phyloP scores from a whole-genome alignment of 1,140 invertebrate species.

The Zaprionus davidi region DNA sequence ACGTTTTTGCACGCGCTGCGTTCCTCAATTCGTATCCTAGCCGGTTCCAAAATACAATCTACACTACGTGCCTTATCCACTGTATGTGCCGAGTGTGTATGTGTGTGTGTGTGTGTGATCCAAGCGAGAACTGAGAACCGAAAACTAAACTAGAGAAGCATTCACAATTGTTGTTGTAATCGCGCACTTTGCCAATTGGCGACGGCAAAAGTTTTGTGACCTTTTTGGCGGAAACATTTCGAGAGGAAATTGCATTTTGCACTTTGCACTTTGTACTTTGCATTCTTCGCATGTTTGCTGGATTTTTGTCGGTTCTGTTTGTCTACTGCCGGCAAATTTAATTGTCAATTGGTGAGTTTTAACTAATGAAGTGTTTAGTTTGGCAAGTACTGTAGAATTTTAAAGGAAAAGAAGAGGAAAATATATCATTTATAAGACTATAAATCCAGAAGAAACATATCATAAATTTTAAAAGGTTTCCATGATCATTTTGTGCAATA shows the following conservation, averaged over 20 bases:
- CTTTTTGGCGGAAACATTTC: slow-evolving; percentile 32
- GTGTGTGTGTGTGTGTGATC: slow-evolving; percentile 12
- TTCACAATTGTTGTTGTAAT: slow-evolving; percentile 19
- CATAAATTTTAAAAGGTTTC: too few species aligned
- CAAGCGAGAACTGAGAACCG: slow-evolving; percentile 13
- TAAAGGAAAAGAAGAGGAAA: not conserved
- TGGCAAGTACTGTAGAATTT: not conserved
- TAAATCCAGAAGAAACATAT: not conserved
- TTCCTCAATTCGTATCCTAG: slow-evolving; percentile 23
- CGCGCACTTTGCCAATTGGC: slow-evolving; percentile 39
- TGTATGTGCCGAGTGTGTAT: slow-evolving; percentile 12
- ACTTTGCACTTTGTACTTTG: slow-evolving; percentile 38
- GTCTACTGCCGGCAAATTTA: too few species aligned
- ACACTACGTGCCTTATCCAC: slow-evolving; percentile 7
- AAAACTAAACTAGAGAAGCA: slow-evolving; percentile 13
- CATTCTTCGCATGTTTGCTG: slow-evolving; percentile 6
- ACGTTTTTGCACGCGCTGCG: not conserved
- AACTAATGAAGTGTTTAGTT: not conserved
- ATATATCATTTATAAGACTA: not conserved
- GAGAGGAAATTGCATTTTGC: slow-evolving; percentile 44
- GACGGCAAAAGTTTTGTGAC: slow-evolving; percentile 61
- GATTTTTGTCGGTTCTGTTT: slow-evolving; percentile 8
- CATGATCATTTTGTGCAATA: too few species aligned
- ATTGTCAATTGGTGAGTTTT: slow-evolving; percentile 18
- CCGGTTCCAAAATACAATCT: slow-evolving; percentile 14